Conservation (phyloP, 1,140 invertebrate genomes). For the Anagrus nilaparvatae region DNA sequence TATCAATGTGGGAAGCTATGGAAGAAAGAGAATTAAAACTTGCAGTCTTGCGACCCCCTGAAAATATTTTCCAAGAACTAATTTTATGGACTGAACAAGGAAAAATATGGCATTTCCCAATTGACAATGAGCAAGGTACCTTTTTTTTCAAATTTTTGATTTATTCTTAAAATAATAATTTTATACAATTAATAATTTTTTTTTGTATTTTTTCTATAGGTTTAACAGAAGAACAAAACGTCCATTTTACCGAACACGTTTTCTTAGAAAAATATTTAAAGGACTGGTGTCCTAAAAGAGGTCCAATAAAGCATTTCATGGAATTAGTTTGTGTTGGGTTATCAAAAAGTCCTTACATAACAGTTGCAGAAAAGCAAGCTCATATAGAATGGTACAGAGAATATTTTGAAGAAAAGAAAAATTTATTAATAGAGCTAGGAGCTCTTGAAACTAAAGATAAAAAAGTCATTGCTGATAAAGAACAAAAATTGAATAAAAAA, state of each 20-base stretch:
- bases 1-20: conserved; percentile 59
- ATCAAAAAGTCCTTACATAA: conserved; percentile 87
- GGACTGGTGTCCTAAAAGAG: conserved; percentile 78
- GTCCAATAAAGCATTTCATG: conserved; percentile 93
- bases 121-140: conserved; percentile 91
- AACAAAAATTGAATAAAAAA: no score
- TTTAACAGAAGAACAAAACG: conserved; percentile 64
- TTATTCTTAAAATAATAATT: conserved; percentile 4
- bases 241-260: conserved; percentile 85
- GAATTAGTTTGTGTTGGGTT: conserved; percentile 89
- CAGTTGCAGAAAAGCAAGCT: conserved; percentile 77
- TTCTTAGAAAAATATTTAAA: conserved; percentile 81
- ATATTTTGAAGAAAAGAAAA: conserved; percentile 78
- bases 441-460: conserved; percentile 28
- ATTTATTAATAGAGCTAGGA: conserved; percentile 57
- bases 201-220: conserved; percentile 43
- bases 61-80: conserved; percentile 88
- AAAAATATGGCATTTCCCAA: conserved; percentile 94
- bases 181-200: conserved; percentile 15
- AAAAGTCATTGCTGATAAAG: no score
- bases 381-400: conserved; percentile 88
- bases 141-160: conserved; percentile 2
- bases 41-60: conserved; percentile 56
- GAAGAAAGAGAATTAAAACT: conserved; percentile 55
- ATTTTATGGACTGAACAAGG: conserved; percentile 89